Percentiles rank a stretch among this genome's conserved stretches.
Conservation (phyloP, 2,888 invertebrate species). For the Axea sp. region DNA sequence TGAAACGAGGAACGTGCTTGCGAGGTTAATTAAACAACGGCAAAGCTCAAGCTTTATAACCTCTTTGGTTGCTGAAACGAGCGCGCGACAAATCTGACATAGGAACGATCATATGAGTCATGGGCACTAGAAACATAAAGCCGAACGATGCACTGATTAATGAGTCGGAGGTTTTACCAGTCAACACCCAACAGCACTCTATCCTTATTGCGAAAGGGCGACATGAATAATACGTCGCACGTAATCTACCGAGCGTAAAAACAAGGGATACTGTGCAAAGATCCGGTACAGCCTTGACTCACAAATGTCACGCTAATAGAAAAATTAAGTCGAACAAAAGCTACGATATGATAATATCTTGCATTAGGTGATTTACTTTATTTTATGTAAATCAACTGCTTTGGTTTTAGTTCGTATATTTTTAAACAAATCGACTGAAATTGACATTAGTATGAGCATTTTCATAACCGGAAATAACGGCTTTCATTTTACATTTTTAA, state of each 20-base stretch:
- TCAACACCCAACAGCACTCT: slow-evolving; percentile 12
- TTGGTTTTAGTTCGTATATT: too few relatives aligned
- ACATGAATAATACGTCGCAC: slow-evolving; percentile 31
- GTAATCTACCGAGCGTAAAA: slow-evolving; percentile 42
- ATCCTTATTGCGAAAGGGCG: slow-evolving; percentile 9
- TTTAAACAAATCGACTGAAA: too few relatives aligned
- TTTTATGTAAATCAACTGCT: too few relatives aligned
- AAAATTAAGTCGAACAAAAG: slow-evolving; percentile 27
- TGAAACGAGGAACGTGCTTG: slow-evolving; percentile 10
- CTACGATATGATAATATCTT: slow-evolving; percentile 1
- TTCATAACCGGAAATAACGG: too few relatives aligned
- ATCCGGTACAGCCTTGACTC: slow-evolving; percentile 33
- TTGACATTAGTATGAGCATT: too few relatives aligned
- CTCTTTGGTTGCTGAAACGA: slow-evolving; percentile 32
- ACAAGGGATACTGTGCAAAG: slow-evolving; percentile 37
- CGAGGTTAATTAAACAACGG: slow-evolving; percentile 37
- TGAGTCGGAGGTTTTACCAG: slow-evolving; percentile 2
- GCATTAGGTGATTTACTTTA: not conserved
- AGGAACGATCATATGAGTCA: slow-evolving; percentile 22
- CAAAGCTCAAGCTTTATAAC: slow-evolving; percentile 30
- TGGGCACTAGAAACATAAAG: slow-evolving; percentile 34
- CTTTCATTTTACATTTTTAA: too few relatives aligned
- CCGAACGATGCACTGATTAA: slow-evolving; percentile 23
- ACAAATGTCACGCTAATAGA: slow-evolving; percentile 40
- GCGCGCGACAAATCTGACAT: slow-evolving; percentile 47